Evolutionary conservation across 2,797 vertebrate genomes (phyloP).

Genomic region (Sciurus vulgaris): DNA sequence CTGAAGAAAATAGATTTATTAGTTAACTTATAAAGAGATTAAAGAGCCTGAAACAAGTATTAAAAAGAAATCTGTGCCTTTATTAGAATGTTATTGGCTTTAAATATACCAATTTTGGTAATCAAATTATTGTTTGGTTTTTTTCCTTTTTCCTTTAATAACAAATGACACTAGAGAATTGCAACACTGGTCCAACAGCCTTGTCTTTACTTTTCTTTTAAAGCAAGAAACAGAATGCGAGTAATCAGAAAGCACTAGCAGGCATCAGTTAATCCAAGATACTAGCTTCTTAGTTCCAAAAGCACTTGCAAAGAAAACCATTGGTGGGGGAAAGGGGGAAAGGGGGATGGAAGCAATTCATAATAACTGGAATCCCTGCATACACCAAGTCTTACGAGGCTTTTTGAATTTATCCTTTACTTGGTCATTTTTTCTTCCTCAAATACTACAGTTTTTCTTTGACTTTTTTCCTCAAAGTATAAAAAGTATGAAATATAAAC

Average conservation of each 20-base stretch:
- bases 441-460: constrained; percentile 88
- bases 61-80: constrained; percentile 96
- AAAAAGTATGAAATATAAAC: constrained; percentile 97
- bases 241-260: constrained; percentile 92
- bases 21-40: constrained; percentile 86
- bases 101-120: constrained; percentile 94
- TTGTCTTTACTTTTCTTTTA: constrained; percentile 88
- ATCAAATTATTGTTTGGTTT: constrained; percentile 86
- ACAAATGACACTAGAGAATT: constrained; percentile 92
- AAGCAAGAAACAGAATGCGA: constrained; percentile 91
- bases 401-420: constrained; percentile 85
- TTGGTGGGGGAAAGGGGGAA: neutral
- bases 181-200: constrained; percentile 95
- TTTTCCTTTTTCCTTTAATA: constrained; percentile 92
- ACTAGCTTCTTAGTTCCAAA: constrained; percentile 90
- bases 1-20: constrained; percentile 85
- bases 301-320: constrained; percentile 88
- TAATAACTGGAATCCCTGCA: constrained; percentile 85
- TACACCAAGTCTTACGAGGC: constrained; percentile 80
- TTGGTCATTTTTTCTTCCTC: constrained; percentile 88
- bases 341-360: constrained; percentile 85
- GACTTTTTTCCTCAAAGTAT: constrained; percentile 93
- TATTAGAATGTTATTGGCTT: constrained; percentile 97
- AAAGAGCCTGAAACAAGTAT: constrained; percentile 88
- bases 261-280: constrained; percentile 89